phyloP scores from a whole-genome alignment of 2,888 invertebrate species.

The Heteromyza rotundicornis region DNA sequence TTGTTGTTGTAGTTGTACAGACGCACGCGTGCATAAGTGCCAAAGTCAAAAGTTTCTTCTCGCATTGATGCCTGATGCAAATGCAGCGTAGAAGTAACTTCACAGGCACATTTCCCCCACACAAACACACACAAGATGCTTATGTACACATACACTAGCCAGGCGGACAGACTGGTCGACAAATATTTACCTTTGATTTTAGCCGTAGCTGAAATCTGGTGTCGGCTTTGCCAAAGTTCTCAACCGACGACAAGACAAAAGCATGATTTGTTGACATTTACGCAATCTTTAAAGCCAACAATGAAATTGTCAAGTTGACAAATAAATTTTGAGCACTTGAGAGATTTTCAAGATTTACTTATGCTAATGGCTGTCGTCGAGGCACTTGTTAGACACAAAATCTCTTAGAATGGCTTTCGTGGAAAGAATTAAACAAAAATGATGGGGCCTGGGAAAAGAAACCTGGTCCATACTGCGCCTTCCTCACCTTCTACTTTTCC shows the following conservation, averaged over 20 bases:
- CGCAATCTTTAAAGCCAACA: constrained; percentile 38
- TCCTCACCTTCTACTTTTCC: too few species aligned
- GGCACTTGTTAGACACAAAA: not conserved
- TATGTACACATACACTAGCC: too few species aligned
- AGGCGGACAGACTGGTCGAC: constrained; percentile 26
- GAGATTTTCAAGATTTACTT: constrained; percentile 46
- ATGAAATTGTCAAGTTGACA: constrained; percentile 60
- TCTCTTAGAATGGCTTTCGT: not conserved
- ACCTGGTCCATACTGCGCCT: too few species aligned
- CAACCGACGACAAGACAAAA: constrained; percentile 35
- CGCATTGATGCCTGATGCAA: not conserved
- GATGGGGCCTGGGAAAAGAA: too few species aligned
- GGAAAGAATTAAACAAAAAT: not conserved
- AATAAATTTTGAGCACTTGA: constrained; percentile 57
- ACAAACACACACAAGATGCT: constrained; percentile 7
- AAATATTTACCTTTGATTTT: constrained; percentile 56
- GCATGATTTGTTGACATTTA: constrained; percentile 48
- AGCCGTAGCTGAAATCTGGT: constrained; percentile 38
- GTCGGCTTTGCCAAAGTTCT: constrained; percentile 21
- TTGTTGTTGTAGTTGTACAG: constrained; percentile 1
- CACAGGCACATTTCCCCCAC: constrained; percentile 16
- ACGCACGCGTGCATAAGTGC: constrained; percentile 33
- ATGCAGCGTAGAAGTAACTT: constrained; percentile 6
- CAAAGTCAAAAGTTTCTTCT: constrained; percentile 3
- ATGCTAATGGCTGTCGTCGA: constrained; percentile 48